A percentile compares a stretch with the other conserved stretches of the same genome.
Conservation (phyloP, 2,797 vertebrate genomes). For the Muscicapa striata region DNA sequence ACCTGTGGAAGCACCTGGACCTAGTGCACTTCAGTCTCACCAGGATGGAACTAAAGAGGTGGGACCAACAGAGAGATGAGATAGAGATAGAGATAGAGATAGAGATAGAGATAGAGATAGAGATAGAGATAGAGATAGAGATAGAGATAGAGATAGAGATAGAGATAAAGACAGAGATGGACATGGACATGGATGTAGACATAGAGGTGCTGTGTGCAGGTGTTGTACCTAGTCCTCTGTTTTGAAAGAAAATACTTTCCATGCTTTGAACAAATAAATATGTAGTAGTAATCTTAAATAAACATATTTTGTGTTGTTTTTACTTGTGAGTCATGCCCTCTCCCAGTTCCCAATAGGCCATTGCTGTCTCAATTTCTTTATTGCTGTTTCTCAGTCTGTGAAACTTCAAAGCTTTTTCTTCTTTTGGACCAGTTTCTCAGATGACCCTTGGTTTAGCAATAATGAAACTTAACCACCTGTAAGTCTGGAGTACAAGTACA, state of each 20-base stretch:
- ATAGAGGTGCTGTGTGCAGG: rapidly evolving
- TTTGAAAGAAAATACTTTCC: neutral
- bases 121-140: neutral
- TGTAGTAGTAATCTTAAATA: neutral
- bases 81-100: neutral
- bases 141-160: too few species aligned
- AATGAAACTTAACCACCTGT: neutral
- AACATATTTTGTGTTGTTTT: neutral
- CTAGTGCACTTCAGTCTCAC: neutral
- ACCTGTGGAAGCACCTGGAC: neutral
- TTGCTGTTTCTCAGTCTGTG: neutral
- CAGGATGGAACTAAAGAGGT: neutral
- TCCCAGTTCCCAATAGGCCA: neutral
- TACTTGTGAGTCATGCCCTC: neutral
- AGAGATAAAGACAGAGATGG: too few species aligned
- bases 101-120: too few species aligned
- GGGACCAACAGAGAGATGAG: neutral
- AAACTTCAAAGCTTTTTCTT: neutral
- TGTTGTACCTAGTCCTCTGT: neutral
- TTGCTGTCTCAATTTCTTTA: neutral
- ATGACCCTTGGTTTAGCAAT: neutral
- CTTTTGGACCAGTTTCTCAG: neutral
- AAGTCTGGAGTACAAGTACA: neutral
- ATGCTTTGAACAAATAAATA: neutral
- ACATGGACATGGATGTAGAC: too few species aligned